phyloP scores from a whole-genome alignment of 92 coral and sea anemone genomes.

The Phenganax subtilis region DNA sequence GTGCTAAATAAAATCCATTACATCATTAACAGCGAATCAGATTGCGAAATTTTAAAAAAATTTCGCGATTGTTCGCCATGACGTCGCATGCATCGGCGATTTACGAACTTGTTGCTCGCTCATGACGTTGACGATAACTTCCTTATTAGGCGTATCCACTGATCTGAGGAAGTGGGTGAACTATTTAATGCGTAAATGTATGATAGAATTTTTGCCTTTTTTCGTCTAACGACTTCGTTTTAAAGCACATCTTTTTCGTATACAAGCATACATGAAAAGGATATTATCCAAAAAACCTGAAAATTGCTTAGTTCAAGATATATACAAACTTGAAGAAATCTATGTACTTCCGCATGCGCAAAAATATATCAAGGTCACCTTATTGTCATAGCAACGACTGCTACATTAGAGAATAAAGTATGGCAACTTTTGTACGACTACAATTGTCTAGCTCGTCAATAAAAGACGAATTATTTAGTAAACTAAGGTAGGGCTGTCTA shows the following conservation, averaged over 20 bases:
- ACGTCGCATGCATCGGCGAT: neutral
- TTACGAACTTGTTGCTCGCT: neutral
- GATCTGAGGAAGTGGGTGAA: neutral
- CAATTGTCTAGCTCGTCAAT: constrained; percentile 59
- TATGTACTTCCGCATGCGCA: too few relatives aligned
- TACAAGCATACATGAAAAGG: too few relatives aligned
- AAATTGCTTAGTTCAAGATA: too few relatives aligned
- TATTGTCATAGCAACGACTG: constrained; percentile 60
- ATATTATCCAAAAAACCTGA: too few relatives aligned
- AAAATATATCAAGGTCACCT: neutral
- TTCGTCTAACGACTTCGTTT: too few relatives aligned
- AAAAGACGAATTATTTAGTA: constrained; percentile 67
- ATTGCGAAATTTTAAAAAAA: neutral
- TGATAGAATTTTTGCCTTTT: too few relatives aligned
- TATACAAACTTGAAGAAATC: too few relatives aligned
- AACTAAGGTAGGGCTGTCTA: constrained; percentile 56
- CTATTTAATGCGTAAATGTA: too few relatives aligned
- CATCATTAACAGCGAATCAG: constrained; percentile 95
- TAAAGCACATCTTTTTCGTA: too few relatives aligned
- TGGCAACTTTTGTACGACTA: constrained; percentile 84
- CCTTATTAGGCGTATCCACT: neutral
- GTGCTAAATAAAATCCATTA: constrained; percentile 55
- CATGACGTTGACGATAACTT: constrained; percentile 8
- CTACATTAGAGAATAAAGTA: constrained; percentile 52
- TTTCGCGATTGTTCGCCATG: constrained; percentile 35